Evolutionary conservation across 2,113 vertebrate genomes (phyloP).

Genomic region (Anolis sagrei): DNA sequence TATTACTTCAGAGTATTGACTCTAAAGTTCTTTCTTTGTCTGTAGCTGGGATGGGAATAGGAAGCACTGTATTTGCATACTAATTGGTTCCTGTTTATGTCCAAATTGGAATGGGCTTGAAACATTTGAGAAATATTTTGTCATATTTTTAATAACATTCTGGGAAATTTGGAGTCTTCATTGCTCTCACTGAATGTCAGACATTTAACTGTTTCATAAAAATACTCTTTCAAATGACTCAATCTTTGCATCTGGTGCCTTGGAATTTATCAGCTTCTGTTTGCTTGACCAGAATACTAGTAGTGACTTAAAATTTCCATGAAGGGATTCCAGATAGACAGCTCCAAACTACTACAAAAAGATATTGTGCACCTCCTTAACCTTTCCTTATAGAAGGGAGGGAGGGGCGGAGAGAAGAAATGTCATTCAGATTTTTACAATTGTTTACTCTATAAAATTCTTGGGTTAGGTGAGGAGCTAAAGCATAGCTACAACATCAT

Average conservation of each 20-base stretch:
- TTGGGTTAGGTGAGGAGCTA: too few relatives aligned
- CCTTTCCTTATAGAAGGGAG: too few relatives aligned
- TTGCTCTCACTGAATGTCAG: not conserved
- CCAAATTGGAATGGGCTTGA: conserved; percentile 54
- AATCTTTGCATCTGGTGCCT: conserved; percentile 23
- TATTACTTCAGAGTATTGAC: not conserved
- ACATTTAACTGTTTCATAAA: conserved; percentile 42
- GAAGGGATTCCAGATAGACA: not conserved
- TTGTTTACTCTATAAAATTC: too few relatives aligned
- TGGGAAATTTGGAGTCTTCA: conserved; percentile 55
- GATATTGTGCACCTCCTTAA: too few relatives aligned
- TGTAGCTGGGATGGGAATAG: not conserved
- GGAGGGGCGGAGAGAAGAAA: too few relatives aligned
- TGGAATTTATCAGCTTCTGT: conserved; percentile 28
- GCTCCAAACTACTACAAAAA: not conserved
- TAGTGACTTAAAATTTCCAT: not conserved
- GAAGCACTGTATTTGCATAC: conserved; percentile 39
- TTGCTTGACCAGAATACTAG: not conserved
- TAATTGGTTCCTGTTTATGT: conserved; percentile 41
- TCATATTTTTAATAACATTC: conserved; percentile 44
- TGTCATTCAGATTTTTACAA: too few relatives aligned
- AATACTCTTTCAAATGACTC: conserved; percentile 7
- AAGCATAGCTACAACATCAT: too few relatives aligned
- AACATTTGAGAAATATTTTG: conserved; percentile 46
- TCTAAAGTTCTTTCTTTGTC: conserved; percentile 15